Percentiles rank a stretch among this genome's conserved stretches.
These are phyloP conservation scores for Malurus cyaneus DNA, from an alignment of 2,113 vertebrate genomes.

Conservation along the genomic window DNA sequence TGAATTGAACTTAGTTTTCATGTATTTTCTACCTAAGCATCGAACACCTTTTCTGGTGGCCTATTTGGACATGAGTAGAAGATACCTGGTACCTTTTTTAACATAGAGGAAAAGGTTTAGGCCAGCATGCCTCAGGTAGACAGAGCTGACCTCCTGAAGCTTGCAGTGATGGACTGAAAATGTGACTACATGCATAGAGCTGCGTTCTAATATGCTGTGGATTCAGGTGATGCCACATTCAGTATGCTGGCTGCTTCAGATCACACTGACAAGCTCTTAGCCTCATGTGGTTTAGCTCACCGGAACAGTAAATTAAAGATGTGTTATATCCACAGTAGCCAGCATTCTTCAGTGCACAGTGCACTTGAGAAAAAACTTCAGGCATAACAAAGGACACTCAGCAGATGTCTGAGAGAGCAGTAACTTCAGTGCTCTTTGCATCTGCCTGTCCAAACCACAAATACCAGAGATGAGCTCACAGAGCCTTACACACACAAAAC, in stretches of 20 bases:
- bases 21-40: background rate
- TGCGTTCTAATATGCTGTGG: background rate
- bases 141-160: background rate
- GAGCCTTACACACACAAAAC: background rate
- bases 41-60: background rate
- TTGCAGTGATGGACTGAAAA: background rate
- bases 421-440: background rate
- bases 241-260: background rate
- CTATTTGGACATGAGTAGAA: background rate
- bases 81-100: background rate
- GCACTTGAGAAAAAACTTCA: background rate
- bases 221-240: background rate
- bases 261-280: background rate
- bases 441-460: background rate
- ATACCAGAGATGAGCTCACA: background rate
- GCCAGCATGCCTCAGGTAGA: background rate
- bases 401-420: background rate
- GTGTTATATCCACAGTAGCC: background rate
- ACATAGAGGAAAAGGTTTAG: background rate
- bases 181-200: background rate
- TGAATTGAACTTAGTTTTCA: background rate
- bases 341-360: background rate
- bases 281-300: background rate
- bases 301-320: background rate
- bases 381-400: background rate